Conservation (phyloP, 2,797 vertebrate genomes). For the Sebastolobus alascanus region DNA sequence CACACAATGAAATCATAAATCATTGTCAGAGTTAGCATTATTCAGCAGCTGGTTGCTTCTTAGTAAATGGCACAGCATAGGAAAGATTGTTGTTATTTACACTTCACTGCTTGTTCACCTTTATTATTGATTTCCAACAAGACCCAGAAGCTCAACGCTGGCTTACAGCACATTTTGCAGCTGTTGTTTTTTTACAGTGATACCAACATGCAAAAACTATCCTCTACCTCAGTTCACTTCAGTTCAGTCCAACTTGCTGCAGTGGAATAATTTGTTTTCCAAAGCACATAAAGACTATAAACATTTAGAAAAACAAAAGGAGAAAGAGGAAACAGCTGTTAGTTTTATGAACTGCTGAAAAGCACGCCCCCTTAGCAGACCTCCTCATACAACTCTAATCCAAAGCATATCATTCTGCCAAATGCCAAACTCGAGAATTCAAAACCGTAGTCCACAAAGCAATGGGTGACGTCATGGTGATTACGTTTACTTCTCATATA, state of each 20-base stretch:
- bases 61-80: slow-evolving; percentile 34
- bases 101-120: slow-evolving; percentile 57
- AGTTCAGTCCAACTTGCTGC: not conserved
- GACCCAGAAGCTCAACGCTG: not conserved
- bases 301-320: not conserved
- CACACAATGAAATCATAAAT: slow-evolving; percentile 51
- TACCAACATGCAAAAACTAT: not conserved
- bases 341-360: not conserved
- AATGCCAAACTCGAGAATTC: not conserved
- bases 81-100: slow-evolving; percentile 63
- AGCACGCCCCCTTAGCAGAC: not conserved
- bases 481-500: not conserved
- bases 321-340: slow-evolving; percentile 9
- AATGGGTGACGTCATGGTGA: not conserved
- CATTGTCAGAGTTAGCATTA: slow-evolving; percentile 65
- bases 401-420: not conserved
- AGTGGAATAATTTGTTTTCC: slow-evolving; percentile 3
- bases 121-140: slow-evolving; percentile 49
- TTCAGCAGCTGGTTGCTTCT: slow-evolving; percentile 56
- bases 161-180: slow-evolving; percentile 2
- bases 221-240: not conserved
- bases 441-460: not conserved
- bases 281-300: not conserved
- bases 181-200: not conserved
- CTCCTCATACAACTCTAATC: slow-evolving; percentile 1